Conservation (phyloP, 2,113 vertebrate genomes). For the Eublepharis macularius region DNA sequence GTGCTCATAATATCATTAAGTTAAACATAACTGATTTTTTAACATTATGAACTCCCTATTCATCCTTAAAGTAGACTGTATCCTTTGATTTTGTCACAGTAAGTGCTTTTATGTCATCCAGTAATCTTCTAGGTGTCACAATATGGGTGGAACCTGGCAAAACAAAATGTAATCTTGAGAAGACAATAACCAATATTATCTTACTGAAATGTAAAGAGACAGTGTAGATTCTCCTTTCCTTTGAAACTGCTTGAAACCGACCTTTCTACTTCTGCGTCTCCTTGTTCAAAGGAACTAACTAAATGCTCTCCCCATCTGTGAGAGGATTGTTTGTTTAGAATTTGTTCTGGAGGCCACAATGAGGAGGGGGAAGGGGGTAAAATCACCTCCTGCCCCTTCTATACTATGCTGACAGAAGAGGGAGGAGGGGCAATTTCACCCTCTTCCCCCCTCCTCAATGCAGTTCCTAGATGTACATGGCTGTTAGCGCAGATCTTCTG, state of each 20-base stretch:
- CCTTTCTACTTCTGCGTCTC: too few relatives aligned
- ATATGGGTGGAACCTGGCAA: slow-evolving; percentile 91
- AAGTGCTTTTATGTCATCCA: slow-evolving; percentile 92
- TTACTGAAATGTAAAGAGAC: not conserved
- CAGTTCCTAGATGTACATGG: too few relatives aligned
- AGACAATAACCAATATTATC: not conserved
- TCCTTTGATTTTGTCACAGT: slow-evolving; percentile 82
- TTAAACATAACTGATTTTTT: slow-evolving; percentile 22
- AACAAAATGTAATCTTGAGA: slow-evolving; percentile 35
- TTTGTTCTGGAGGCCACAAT: too few relatives aligned
- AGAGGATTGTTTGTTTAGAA: too few relatives aligned
- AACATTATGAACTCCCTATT: slow-evolving; percentile 63
- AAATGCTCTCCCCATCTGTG: too few relatives aligned
- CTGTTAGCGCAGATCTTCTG: too few relatives aligned
- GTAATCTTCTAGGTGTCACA: slow-evolving; percentile 86
- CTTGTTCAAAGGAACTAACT: too few relatives aligned
- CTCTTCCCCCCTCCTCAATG: too few relatives aligned
- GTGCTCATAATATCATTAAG: slow-evolving; percentile 33
- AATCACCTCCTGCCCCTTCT: too few relatives aligned
- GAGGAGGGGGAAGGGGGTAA: too few relatives aligned
- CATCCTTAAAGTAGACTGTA: slow-evolving; percentile 79
- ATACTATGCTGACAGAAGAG: too few relatives aligned
- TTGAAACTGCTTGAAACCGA: not conserved
- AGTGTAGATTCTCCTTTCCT: not conserved
- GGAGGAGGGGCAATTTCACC: too few relatives aligned